Percentiles rank a stretch among this genome's conserved stretches.
phyloP scores from a whole-genome alignment of 2,113 vertebrate species.

The Coracopsis vasa region DNA sequence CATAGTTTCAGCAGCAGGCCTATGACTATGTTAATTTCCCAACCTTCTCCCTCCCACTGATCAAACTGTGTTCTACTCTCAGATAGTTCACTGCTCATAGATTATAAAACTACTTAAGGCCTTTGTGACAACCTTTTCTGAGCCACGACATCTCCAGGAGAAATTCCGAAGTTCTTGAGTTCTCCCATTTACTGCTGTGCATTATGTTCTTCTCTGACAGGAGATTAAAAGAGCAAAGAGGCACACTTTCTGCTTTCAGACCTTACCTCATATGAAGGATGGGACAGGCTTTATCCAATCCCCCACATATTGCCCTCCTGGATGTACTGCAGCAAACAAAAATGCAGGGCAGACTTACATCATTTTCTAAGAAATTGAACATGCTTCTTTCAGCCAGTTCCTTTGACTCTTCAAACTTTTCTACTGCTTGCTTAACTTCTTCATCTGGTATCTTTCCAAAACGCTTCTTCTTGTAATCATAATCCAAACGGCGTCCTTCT shows the following conservation, averaged over 20 bases:
- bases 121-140: background rate
- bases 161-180: background rate
- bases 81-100: background rate
- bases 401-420: constrained; percentile 95
- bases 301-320: background rate
- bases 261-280: background rate
- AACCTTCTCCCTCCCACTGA: background rate
- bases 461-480: constrained; percentile 94
- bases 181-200: background rate
- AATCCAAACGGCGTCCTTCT: constrained; percentile 93
- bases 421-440: constrained; percentile 90
- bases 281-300: background rate
- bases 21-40: background rate
- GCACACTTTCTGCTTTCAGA: background rate
- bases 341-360: constrained; percentile 78
- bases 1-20: background rate
- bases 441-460: constrained; percentile 91
- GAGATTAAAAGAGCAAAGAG: background rate
- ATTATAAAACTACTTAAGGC: background rate
- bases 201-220: background rate
- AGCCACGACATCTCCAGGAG: background rate
- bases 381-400: constrained; percentile 95
- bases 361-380: constrained; percentile 97
- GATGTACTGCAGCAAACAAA: background rate
- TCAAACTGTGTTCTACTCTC: background rate